Percentiles rank a stretch among this genome's conserved stretches.
These are phyloP conservation scores for Acanthosoma haemorrhoidale DNA, from an alignment of 2,888 invertebrate genomes.

Conservation along the genomic window DNA sequence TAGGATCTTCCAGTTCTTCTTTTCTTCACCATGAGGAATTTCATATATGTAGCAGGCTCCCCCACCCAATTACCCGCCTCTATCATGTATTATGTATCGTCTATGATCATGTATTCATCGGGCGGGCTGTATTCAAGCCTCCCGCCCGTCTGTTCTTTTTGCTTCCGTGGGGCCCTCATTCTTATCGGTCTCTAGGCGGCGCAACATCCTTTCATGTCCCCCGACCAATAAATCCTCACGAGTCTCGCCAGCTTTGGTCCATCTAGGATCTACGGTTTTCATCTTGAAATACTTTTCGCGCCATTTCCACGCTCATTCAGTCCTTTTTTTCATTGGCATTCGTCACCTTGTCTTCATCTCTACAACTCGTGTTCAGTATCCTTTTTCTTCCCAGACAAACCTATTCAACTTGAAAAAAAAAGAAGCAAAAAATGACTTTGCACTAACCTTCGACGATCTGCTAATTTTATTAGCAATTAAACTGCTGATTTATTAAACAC, in stretches of 20 bases:
- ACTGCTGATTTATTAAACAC: too few species aligned
- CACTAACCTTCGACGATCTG: too few species aligned
- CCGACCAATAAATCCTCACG: conserved; percentile 6
- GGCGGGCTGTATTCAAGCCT: not conserved
- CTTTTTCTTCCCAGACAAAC: too few species aligned
- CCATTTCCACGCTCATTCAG: not conserved
- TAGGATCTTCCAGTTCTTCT: not conserved
- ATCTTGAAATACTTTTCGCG: conserved; percentile 9
- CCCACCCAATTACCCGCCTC: conserved; percentile 9
- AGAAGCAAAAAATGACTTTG: too few species aligned
- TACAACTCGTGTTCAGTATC: not conserved
- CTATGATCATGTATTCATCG: not conserved
- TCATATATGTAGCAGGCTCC: conserved; percentile 18
- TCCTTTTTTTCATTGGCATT: not conserved
- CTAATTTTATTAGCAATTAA: too few species aligned
- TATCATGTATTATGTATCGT: conserved; percentile 24
- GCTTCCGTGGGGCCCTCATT: not conserved
- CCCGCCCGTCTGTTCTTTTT: conserved; percentile 13
- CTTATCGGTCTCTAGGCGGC: not conserved
- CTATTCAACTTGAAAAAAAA: too few species aligned
- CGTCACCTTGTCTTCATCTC: not conserved
- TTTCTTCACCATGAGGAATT: conserved; percentile 2
- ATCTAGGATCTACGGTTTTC: not conserved
- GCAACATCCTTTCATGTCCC: not conserved
- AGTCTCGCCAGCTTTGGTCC: not conserved